Conservation (phyloP, 2,113 vertebrate genomes). For the Montifringilla adamsi region DNA sequence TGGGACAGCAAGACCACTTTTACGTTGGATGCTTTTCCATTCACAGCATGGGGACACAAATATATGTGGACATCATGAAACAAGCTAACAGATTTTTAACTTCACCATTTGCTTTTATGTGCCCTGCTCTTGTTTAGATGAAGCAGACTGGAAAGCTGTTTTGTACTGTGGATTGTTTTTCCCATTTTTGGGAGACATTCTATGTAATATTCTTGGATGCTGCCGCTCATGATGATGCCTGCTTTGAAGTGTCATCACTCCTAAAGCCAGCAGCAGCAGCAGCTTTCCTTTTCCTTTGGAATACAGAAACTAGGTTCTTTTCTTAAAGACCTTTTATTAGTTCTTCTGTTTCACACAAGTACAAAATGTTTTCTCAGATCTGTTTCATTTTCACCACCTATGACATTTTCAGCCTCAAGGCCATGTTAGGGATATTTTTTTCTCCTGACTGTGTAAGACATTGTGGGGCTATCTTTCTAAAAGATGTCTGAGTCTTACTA, state of each 20-base stretch:
- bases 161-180: neutral
- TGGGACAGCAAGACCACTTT: neutral
- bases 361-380: neutral
- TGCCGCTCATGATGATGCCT: neutral
- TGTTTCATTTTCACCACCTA: neutral
- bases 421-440: neutral
- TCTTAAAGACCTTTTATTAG: neutral
- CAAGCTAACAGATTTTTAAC: neutral
- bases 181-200: neutral
- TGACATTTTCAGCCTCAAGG: neutral
- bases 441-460: neutral
- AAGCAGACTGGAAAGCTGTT: neutral
- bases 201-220: neutral
- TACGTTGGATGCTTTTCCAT: neutral
- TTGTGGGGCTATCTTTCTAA: neutral
- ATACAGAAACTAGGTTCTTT: neutral
- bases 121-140: neutral
- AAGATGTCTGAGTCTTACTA: neutral
- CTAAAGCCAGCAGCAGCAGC: neutral
- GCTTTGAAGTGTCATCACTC: neutral
- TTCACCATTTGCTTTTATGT: neutral
- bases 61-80: neutral
- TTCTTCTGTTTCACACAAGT: neutral
- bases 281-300: neutral
- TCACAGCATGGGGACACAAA: constrained; percentile 22